Base-by-base conservation (phyloP, 2,797 vertebrate genomes). In the Liparis tanakae region DNA sequence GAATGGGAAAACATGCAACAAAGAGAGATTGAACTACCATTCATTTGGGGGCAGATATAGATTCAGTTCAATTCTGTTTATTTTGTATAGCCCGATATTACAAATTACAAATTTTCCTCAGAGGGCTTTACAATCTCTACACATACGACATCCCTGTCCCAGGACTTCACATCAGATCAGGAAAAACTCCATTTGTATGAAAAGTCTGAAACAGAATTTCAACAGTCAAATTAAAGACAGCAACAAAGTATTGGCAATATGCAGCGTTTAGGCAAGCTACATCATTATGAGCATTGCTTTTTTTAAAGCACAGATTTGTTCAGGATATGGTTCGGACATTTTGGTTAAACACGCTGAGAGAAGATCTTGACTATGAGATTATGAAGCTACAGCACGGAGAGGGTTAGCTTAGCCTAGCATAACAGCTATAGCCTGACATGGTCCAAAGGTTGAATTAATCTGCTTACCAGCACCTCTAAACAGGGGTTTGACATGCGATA, bases 21-120 rank as follows among this genome's bases (percentile, higher is more conserved):
- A 33, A 58, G 58, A 70, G 68, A 64, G 44, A 61, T 65, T 79
- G 67, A 22, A 34, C 60, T 74, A 72, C 67, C 68, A 74, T 71
- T 79, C 69, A 54, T 75, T 71, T 54, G 39, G 56, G 36, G 61
- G 41, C 58, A 71, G 30, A 66, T 69, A 69, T 34, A 72, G 58
- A 70, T 57, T 30, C 25, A 30, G 25, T 30, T 30, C 25, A 30
- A 30, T 30, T 30, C 25, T 30, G 25, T 30, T 30, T 30, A 30
- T 30, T 30, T 30, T 30, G 25, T 30, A 30, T 30, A 30, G 1
- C 25, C 25, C 4, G 25, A 30, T 30, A 30, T 30, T 30, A 30
- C 25, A 30, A 30, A 30, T 30, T 30, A 30, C 25, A 30, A 30
- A 30, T 30, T 2, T 30, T 2, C 25, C 25, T 30, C 25, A 30